Percentiles rank a stretch among this genome's conserved stretches.
These are phyloP conservation scores for Megaustenia siamemsis DNA, from an alignment of 2,888 invertebrate species.

Conservation along the genomic window DNA sequence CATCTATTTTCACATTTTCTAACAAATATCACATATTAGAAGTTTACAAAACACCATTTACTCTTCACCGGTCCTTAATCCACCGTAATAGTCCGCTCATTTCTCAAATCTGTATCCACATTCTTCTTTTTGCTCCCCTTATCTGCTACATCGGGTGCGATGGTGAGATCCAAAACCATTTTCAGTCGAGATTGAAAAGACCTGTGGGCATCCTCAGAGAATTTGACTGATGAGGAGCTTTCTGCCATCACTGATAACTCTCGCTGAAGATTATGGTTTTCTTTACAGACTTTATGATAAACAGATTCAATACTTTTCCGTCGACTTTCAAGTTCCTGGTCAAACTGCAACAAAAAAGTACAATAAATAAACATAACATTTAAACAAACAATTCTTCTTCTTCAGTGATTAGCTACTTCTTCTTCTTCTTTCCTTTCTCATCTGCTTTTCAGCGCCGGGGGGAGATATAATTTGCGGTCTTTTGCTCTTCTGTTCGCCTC, in stretches of 20 bases:
- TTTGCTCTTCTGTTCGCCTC: too few species aligned
- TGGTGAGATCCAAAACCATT: slow-evolving; percentile 15
- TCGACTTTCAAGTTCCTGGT: slow-evolving; percentile 65
- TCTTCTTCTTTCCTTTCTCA: too few species aligned
- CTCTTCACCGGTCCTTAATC: background rate
- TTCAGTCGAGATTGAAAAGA: slow-evolving; percentile 16
- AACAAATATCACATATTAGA: background rate
- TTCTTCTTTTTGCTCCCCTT: background rate
- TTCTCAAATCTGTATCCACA: background rate
- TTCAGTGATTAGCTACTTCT: too few species aligned
- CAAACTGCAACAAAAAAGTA: slow-evolving; percentile 58
- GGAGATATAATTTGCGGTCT: too few species aligned
- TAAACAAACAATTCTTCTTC: too few species aligned
- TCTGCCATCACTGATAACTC: slow-evolving; percentile 64
- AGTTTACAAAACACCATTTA: background rate
- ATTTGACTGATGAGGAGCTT: slow-evolving; percentile 36
- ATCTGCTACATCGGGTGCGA: background rate
- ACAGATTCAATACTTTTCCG: slow-evolving; percentile 68
- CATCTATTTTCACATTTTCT: background rate
- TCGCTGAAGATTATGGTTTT: slow-evolving; percentile 67
- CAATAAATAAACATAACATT: background rate
- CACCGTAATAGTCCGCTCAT: slow-evolving; percentile 43
- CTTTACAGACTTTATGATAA: slow-evolving; percentile 67
- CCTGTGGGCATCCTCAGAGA: slow-evolving; percentile 8
- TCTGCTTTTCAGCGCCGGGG: too few species aligned